Evolutionary conservation across 2,797 vertebrate genomes (phyloP).

Genomic region (Anisognathus igniventris): DNA sequence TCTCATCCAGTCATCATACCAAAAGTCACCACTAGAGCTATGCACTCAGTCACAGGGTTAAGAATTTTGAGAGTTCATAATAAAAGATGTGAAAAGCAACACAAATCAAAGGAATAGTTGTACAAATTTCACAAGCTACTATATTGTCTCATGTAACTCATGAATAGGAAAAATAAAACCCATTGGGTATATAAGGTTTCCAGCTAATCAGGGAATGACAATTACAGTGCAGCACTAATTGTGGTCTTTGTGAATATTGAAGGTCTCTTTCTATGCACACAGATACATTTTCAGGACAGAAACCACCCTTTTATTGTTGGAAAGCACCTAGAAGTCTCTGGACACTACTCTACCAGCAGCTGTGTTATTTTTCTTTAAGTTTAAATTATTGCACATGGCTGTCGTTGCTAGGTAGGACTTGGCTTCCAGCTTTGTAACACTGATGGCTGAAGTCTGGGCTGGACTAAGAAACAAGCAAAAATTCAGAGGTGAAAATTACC

Average conservation of each 20-base stretch:
- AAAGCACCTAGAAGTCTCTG: slow-evolving; percentile 36
- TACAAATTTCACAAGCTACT: neutral
- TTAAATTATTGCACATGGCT: slow-evolving; percentile 6
- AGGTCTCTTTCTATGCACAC: neutral
- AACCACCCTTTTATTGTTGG: slow-evolving; percentile 1
- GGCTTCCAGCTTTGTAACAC: slow-evolving; percentile 48
- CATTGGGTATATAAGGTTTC: neutral
- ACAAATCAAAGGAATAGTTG: neutral
- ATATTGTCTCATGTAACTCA: neutral
- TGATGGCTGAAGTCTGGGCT: slow-evolving; percentile 39
- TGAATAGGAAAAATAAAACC: slow-evolving; percentile 6
- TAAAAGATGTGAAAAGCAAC: neutral
- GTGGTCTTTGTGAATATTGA: neutral
- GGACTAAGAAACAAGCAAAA: slow-evolving; percentile 30
- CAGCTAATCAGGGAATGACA: neutral
- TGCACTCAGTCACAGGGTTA: neutral
- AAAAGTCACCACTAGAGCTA: neutral
- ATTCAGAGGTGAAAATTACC: slow-evolving; percentile 68
- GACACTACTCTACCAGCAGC: neutral
- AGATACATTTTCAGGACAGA: slow-evolving; percentile 13
- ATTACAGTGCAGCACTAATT: neutral
- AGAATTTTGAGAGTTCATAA: neutral
- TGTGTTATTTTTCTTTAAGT: slow-evolving; percentile 41
- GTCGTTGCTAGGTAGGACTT: slow-evolving; percentile 47
- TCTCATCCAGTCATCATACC: neutral